Conservation (phyloP, 2,113 vertebrate genomes). For the Chrysochloris asiatica region DNA sequence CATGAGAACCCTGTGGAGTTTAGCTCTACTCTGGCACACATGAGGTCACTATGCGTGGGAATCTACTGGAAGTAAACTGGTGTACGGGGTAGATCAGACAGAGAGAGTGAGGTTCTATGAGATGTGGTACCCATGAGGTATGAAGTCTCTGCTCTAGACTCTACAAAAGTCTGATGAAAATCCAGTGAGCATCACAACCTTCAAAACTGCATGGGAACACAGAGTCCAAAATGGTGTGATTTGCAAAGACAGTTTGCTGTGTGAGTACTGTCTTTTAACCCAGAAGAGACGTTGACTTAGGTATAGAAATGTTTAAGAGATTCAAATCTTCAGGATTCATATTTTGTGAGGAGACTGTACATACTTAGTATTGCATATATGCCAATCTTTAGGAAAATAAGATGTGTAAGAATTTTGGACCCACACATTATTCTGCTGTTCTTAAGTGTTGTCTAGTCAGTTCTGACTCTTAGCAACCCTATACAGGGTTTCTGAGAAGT, state of each 20-base stretch:
- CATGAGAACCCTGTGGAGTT: background rate
- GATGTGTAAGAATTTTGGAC: background rate
- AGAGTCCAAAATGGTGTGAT: background rate
- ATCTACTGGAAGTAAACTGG: too few species aligned
- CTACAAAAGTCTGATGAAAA: background rate
- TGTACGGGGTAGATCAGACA: background rate
- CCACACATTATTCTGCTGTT: background rate
- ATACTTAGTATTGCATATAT: background rate
- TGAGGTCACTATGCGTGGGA: background rate
- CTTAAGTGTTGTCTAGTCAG: too few species aligned
- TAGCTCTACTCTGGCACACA: background rate
- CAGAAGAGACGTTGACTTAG: slow-evolving; percentile 5
- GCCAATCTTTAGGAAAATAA: background rate
- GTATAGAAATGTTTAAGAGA: background rate
- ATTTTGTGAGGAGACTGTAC: background rate
- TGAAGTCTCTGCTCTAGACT: background rate
- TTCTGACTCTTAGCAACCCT: too few species aligned
- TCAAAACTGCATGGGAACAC: background rate
- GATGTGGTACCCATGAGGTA: too few species aligned
- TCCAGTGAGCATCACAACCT: background rate
- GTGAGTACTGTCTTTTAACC: background rate
- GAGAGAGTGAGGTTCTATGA: background rate
- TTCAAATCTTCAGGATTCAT: background rate
- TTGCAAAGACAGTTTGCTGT: background rate
- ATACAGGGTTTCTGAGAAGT: too few species aligned